Evolutionary conservation across 2,113 vertebrate species (phyloP).

Genomic region (Gallinago jamesoni): DNA sequence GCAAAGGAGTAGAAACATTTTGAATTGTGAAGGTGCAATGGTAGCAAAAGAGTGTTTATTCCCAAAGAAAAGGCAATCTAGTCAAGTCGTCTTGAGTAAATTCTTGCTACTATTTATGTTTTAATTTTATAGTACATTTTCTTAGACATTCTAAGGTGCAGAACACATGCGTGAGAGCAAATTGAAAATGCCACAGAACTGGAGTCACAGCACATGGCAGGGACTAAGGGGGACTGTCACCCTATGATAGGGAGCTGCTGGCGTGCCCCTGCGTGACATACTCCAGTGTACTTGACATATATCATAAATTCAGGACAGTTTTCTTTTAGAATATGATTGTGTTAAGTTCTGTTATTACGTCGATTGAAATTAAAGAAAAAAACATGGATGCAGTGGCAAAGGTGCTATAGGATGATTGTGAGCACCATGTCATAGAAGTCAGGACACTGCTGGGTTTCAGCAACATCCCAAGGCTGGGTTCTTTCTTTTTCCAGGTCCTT

Average conservation of each 20-base stretch:
- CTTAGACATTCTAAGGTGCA: neutral
- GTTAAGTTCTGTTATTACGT: neutral
- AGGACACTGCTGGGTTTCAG: accelerated
- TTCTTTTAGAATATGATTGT: neutral
- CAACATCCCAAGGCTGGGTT: no score
- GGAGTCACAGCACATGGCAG: neutral
- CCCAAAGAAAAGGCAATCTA: neutral
- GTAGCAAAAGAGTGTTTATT: neutral
- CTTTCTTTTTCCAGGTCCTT: neutral
- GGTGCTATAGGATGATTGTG: neutral
- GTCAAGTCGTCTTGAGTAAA: neutral
- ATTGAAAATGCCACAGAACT: neutral
- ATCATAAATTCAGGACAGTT: neutral
- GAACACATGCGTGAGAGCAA: neutral
- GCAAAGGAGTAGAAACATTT: neutral
- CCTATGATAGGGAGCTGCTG: neutral
- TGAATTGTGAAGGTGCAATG: neutral
- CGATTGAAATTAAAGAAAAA: neutral
- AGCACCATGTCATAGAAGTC: accelerated
- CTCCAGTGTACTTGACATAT: accelerated
- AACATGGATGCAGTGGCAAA: neutral
- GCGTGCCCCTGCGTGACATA: accelerated
- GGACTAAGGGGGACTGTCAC: neutral
- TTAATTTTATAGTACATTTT: neutral
- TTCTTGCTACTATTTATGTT: neutral